These are phyloP conservation scores for Microplitis demolitor DNA, from an alignment of 1,140 invertebrate species.

Conservation along the genomic window DNA sequence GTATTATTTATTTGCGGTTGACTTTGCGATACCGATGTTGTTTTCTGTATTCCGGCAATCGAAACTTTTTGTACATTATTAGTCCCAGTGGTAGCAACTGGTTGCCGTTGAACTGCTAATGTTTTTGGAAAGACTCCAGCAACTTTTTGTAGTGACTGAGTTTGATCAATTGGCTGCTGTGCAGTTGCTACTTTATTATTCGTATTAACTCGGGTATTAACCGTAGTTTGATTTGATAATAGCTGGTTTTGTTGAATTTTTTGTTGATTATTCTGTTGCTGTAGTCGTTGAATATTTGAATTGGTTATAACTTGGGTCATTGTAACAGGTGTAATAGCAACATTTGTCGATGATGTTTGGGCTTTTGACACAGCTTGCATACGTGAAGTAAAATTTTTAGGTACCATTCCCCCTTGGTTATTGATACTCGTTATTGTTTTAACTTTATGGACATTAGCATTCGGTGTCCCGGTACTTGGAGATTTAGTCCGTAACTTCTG, in stretches of 20 bases:
- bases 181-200: conserved; percentile 2
- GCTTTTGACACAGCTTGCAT: conserved; percentile 36
- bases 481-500: conserved; percentile 43
- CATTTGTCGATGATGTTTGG: conserved; percentile 27
- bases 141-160: conserved; percentile 2
- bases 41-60: conserved; percentile 9
- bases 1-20: conserved; percentile 6
- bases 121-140: background rate
- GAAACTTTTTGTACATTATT: conserved; percentile 14
- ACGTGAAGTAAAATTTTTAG: conserved; percentile 37
- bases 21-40: background rate
- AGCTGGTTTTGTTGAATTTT: conserved; percentile 20
- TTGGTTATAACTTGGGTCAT: conserved; percentile 45
- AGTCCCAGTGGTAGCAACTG: background rate
- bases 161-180: conserved; percentile 4
- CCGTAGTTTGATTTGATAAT: background rate
- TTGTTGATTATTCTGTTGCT: conserved; percentile 34
- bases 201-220: conserved; percentile 6
- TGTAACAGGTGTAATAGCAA: conserved; percentile 35
- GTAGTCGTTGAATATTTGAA: conserved; percentile 40
- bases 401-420: conserved; percentile 26
- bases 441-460: conserved; percentile 41
- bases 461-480: conserved; percentile 26
- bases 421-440: conserved; percentile 36
- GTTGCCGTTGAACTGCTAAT: background rate